Percentiles rank a stretch among this genome's conserved stretches.
phyloP scores from a whole-genome alignment of 2,113 vertebrate species.

The Austrofundulus limnaeus region DNA sequence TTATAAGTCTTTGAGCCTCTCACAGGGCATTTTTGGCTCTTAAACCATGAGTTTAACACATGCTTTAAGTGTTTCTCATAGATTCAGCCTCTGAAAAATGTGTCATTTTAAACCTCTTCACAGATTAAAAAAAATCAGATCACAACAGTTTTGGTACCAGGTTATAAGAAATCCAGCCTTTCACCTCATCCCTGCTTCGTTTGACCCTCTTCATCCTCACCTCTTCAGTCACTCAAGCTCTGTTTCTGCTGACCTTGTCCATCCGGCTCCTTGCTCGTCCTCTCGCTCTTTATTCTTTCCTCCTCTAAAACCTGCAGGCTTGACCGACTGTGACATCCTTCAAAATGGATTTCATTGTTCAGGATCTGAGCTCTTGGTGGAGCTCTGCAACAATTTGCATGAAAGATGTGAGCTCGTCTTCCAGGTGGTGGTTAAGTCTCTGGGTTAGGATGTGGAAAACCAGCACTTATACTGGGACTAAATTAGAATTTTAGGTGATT shows the following conservation, averaged over 20 bases:
- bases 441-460: not conserved
- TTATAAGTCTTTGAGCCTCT: too few relatives aligned
- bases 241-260: slow-evolving; percentile 28
- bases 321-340: slow-evolving; percentile 52
- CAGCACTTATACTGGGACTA: not conserved
- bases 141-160: not conserved
- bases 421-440: not conserved
- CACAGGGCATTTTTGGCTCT: too few relatives aligned
- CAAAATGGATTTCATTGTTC: slow-evolving; percentile 47
- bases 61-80: too few relatives aligned
- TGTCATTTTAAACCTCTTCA: too few relatives aligned
- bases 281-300: slow-evolving; percentile 10
- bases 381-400: slow-evolving; percentile 9
- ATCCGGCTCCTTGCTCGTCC: slow-evolving; percentile 9
- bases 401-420: slow-evolving; percentile 8
- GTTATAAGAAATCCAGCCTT: not conserved
- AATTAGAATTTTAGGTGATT: too few relatives aligned
- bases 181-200: not conserved
- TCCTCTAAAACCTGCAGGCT: slow-evolving; percentile 34
- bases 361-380: slow-evolving; percentile 16
- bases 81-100: too few relatives aligned
- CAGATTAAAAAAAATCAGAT: too few relatives aligned
- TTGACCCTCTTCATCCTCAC: slow-evolving; percentile 8
- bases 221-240: slow-evolving; percentile 13
- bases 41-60: too few relatives aligned